Evolutionary conservation across 2,797 vertebrate genomes (phyloP), one percentile per base, ranked within the genome.

Genomic region (Scomberomorus guttatus): DNA sequence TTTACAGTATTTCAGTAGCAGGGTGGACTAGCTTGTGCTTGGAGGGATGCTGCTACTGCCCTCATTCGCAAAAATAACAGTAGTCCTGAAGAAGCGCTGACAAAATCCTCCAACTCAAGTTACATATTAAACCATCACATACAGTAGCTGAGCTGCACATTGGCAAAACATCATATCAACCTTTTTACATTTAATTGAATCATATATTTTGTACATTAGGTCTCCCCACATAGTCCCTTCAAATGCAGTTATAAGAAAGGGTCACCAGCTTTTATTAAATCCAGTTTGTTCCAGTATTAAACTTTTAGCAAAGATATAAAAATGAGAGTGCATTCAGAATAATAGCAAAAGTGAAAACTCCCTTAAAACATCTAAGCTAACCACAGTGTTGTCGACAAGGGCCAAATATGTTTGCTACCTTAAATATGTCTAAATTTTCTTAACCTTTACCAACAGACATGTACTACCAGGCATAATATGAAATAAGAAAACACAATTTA

Each of bases 261-360:
- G 48, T 66, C 17, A 14, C 18, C 39, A 50, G 4, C 25, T 64
- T 60, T 69, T 44, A 75, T 56, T 46, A 75, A 51, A 76, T 77
- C 66, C 72, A 67, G 46, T 59, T 59, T 11, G 12, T 80, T 48
- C 44, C 77, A 20, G 71, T 86, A 75, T 67, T 64, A 74, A 81
- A 75, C 29, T 37, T 84, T 44, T 58, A 79, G 62, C 65, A 89
- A 80, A 89, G 8, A 66, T 88, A 89, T 54, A 90, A 86, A 92
- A 87, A 75, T 25, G 22, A 69, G 65, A 87, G 69, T 12, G 7
- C 34, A 22, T 73, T 75, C 13, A 46, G 71, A 74, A 60, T 32
- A 51, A 75, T 32, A 79, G 75, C 69, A 84, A 76, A 78, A 87
- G 68, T 64, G 68, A 61, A 81, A 87, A 73, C 60, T 84, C 63